phyloP scores from a whole-genome alignment of 2,113 vertebrate genomes.

The Podarcis cretensis region DNA sequence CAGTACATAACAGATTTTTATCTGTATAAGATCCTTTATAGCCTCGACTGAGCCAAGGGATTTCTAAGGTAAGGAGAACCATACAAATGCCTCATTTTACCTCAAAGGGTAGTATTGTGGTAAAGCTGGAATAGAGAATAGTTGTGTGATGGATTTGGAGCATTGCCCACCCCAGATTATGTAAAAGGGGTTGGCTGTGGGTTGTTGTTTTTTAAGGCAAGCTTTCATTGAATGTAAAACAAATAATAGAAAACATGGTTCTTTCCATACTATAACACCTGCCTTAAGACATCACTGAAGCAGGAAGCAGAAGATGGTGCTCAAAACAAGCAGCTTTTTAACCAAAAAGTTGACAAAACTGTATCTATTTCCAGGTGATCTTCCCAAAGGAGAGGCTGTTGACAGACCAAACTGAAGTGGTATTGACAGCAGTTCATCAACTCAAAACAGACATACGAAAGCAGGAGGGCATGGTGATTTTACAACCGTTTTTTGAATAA shows the following conservation, averaged over 20 bases:
- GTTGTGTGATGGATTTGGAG: background rate
- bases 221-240: fast-evolving
- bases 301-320: background rate
- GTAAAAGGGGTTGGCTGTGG: background rate
- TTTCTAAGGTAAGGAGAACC: background rate
- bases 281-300: background rate
- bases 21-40: background rate
- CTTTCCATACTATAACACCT: background rate
- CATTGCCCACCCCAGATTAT: background rate
- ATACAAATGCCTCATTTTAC: background rate
- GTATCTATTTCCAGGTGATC: background rate
- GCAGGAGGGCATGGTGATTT: background rate
- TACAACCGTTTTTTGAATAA: background rate
- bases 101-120: background rate
- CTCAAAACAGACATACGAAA: background rate
- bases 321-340: background rate
- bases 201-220: background rate
- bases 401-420: background rate
- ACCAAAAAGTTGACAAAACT: background rate
- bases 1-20: background rate
- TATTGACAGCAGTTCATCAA: background rate
- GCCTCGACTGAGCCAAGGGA: background rate
- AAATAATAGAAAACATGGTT: background rate
- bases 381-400: background rate
- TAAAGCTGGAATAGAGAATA: background rate